Conservation (phyloP, 1,140 invertebrate species). For the Lepidurus arcticus region DNA sequence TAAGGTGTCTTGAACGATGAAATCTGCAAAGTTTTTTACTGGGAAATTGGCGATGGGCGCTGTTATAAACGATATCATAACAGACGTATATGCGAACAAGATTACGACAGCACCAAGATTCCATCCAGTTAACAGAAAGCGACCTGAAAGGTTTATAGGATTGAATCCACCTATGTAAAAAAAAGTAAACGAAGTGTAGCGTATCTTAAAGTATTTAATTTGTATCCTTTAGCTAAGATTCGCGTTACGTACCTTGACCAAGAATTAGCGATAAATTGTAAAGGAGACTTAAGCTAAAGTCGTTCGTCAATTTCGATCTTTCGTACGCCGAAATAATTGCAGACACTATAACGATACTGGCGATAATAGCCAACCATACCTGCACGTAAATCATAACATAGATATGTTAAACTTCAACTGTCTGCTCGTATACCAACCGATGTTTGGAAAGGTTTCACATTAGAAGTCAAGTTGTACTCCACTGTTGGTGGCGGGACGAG, state of each 20-base stretch:
- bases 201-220: background rate
- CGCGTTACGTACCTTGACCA: background rate
- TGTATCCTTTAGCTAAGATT: no score
- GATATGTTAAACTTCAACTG: background rate
- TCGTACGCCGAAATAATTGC: background rate
- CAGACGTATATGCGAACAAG: background rate
- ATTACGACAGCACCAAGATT: background rate
- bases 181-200: background rate
- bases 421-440: background rate
- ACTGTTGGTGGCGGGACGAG: background rate
- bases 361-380: background rate
- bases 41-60: background rate
- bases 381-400: background rate
- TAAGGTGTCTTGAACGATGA: background rate
- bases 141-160: background rate
- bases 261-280: background rate
- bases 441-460: background rate
- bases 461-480: background rate
- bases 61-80: background rate
- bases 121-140: background rate
- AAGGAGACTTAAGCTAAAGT: background rate
- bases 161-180: background rate
- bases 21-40: background rate
- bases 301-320: background rate
- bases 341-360: background rate